Base-by-base conservation (phyloP, 2,797 vertebrate genomes). In the Eulemur albifrons region DNA sequence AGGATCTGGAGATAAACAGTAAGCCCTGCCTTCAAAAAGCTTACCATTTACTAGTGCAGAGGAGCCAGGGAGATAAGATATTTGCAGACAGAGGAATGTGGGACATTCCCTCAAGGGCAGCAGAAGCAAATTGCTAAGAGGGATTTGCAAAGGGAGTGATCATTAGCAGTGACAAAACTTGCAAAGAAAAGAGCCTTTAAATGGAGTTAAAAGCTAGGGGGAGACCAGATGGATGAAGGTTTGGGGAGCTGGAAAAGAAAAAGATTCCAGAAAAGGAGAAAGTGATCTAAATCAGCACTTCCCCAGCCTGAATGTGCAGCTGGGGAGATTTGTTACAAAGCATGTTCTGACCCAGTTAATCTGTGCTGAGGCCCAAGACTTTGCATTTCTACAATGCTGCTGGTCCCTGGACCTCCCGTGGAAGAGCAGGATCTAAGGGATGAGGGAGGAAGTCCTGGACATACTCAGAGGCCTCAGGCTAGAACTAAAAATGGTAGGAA, bases 311-410 rank as follows among this genome's bases (percentile, higher is more conserved):
- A n/a, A n/a, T 20, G 4, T 9, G 27, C 32, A 2, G 0, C 3
- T 2, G 18, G 4, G 7, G 1, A 9, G 35, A 40, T 25, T 38
- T n/a, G 10, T 5, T 38, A n/a, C 1, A 4, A 1, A 18, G 45
- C 30, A 38, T 1, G 0, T 27, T 76, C 50, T 17, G 48, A 87
- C n/a, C 69, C 59, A 6, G 0, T 52, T 25, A 12, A 32, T 52
- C 50, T n/a, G 13, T 8, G 25, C 0, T 32, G 27, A 23, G 1
- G 12, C 25, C 67, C 4, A 3, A 21, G 50, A 20, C 5, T 13
- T 50, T 67, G 35, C 21, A 10, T 77, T 40, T 86, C 83, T 43
- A 6, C 30, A 32, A 50, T 30, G 48, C 8, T 0, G 1, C n/a
- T 45, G 18, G 50, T 13, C 54, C 4, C 30, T 5, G n/a, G 72